Conservation (phyloP, 2,797 vertebrate species). For the Naso thynnoides region DNA sequence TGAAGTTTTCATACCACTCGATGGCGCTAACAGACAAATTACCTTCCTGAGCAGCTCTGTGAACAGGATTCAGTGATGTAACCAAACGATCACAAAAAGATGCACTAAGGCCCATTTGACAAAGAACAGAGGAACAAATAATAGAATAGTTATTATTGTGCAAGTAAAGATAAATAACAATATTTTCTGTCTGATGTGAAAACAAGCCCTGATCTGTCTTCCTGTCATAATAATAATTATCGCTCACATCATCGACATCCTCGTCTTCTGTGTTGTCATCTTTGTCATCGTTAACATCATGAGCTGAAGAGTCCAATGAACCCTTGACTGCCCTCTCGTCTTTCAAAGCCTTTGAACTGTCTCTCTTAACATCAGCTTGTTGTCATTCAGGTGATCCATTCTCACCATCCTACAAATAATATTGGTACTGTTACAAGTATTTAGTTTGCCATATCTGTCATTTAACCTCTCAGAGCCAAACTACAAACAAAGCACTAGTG, state of each 20-base stretch:
- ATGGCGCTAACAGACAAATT: conserved; percentile 40
- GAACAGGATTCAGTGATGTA: background rate
- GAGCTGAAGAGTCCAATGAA: conserved; percentile 48
- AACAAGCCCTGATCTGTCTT: background rate
- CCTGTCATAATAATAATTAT: conserved; percentile 18
- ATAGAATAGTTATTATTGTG: background rate
- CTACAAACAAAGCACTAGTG: background rate
- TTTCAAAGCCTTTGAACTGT: conserved; percentile 63
- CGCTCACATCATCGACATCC: conserved; percentile 26
- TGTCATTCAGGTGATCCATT: conserved; percentile 56
- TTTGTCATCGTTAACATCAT: conserved; percentile 34
- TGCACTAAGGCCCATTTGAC: background rate
- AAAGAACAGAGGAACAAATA: background rate
- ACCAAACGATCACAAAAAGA: background rate
- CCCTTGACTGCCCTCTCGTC: conserved; percentile 5
- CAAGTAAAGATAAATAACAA: background rate
- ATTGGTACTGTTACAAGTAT: conserved; percentile 4
- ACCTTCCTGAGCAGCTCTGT: background rate
- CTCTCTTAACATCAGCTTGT: conserved; percentile 50
- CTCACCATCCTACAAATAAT: conserved; percentile 52
- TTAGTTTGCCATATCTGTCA: conserved; percentile 24
- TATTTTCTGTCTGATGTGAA: background rate
- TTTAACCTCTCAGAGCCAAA: background rate
- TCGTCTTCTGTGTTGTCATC: conserved; percentile 9
- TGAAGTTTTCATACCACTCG: conserved; percentile 34